These are phyloP conservation scores for Ramphastos sulfuratus DNA, from an alignment of 2,113 vertebrate genomes.

Conservation along the genomic window DNA sequence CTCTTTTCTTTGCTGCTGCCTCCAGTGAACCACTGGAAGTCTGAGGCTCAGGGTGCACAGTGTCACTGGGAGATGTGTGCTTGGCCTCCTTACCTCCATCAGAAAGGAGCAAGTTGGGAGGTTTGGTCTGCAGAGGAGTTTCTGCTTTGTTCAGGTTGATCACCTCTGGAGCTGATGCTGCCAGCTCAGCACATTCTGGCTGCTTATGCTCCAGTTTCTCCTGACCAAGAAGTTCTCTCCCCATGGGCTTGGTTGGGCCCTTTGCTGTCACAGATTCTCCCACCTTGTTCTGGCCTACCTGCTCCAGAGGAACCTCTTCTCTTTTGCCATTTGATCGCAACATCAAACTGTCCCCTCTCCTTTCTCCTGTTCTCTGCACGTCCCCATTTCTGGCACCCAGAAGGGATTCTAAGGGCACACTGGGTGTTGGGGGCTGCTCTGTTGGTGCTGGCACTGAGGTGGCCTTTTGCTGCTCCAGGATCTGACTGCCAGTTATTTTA, in stretches of 20 bases:
- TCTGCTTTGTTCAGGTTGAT: not conserved
- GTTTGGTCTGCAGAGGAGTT: not conserved
- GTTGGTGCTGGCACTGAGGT: not conserved
- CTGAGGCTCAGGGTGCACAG: not conserved
- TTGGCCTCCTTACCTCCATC: not conserved
- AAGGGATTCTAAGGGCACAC: rapidly evolving
- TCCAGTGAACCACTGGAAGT: not conserved
- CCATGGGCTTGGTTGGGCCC: rapidly evolving
- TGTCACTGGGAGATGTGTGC: not conserved
- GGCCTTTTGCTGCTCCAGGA: not conserved
- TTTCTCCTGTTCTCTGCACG: rapidly evolving
- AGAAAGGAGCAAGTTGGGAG: not conserved
- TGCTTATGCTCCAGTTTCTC: not conserved
- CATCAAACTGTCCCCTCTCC: not conserved
- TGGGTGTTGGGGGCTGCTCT: not conserved
- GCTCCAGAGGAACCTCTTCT: not conserved
- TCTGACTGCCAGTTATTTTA: rapidly evolving
- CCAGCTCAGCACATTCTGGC: not conserved
- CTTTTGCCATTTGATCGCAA: not conserved
- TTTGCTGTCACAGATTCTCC: not conserved
- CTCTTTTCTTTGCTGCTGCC: not conserved
- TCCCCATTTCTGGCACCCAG: not conserved
- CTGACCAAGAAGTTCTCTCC: not conserved
- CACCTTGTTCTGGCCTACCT: not conserved
- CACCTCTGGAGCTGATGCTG: not conserved